Base-by-base conservation (phyloP, 1,140 invertebrate species). In the Fopius arisanus region DNA sequence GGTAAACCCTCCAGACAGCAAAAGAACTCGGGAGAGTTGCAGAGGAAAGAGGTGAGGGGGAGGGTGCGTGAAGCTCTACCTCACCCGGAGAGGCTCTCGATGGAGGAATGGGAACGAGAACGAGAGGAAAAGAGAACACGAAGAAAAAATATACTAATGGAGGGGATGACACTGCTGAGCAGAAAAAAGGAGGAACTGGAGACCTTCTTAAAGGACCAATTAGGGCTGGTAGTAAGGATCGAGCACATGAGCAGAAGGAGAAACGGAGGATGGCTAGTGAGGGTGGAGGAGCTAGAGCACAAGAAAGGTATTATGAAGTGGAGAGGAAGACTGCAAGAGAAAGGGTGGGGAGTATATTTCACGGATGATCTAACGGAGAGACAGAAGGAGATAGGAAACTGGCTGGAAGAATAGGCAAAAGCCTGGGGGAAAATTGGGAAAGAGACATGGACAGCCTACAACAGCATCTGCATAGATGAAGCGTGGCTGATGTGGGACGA, bases 341-440 rank as follows among this genome's bases (percentile, higher is more conserved):
- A 72, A 70, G 66, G 41, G 0, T 63, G 23, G 26, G 2, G 28
- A 21, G 71, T 74, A 66, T 75, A 41, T 23, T 75, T 77, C 19
- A 67, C 78, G 10, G 67, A 77, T 31, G 78, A 79, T 23, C 16
- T 31, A 19, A 77, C 73, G 2, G 68, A 63, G 29, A 70, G 73
- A 43, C 77, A 79, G 12, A 75, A 74, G 48, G 31, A 67, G 67
- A 73, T 54, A 7, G 72, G 76, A 26, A 23, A 29, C 37, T 67
- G 71, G 48, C 23, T 78, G 23, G 26, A 43, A 21, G 51, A 62
- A 70, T 68, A 59, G 23, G 75, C 54, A 21, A 21, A 67, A 29
- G 62, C 40, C n/a, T 72, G 74, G 62, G 67, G 66, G 62, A 54
- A 21, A 29, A 51, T 23, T 0, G 68, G 37, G 69, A 67, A 37